Evolutionary conservation across 2,797 vertebrate genomes (phyloP).

Genomic region (Spizella passerina): DNA sequence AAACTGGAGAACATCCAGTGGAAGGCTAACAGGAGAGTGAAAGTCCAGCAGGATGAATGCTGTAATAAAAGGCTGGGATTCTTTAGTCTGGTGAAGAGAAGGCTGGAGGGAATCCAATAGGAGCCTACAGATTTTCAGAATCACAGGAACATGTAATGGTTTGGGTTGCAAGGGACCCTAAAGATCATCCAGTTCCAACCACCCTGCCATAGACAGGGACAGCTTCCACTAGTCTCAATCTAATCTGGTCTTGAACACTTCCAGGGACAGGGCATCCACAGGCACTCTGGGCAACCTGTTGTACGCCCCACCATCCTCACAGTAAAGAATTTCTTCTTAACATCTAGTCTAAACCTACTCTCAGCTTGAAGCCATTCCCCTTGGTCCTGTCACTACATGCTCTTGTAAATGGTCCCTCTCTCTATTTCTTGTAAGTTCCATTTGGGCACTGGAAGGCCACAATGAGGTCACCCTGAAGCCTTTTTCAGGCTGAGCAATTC

Average conservation of each 20-base stretch:
- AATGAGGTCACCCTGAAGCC: neutral
- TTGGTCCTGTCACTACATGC: neutral
- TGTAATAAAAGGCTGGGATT: neutral
- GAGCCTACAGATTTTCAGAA: neutral
- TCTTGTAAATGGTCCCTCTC: neutral
- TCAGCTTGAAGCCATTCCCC: neutral
- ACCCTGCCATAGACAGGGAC: neutral
- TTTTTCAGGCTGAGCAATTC: neutral
- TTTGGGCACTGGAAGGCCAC: neutral
- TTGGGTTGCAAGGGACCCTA: neutral
- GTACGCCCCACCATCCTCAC: neutral
- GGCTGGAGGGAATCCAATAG: neutral
- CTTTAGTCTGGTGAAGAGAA: neutral
- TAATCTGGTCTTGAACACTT: neutral
- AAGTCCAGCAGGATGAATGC: neutral
- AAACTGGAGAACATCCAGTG: neutral
- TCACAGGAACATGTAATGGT: neutral
- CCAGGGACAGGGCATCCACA: fast-evolving
- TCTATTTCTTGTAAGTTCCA: neutral
- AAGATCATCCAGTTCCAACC: neutral
- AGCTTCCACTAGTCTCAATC: neutral
- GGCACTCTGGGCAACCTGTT: neutral
- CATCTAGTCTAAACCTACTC: neutral
- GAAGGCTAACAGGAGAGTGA: neutral
- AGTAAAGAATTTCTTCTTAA: neutral